Evolutionary conservation across 92 coral and sea anemone genomes (phyloP).

Genomic region (Parazoanthus darwini): DNA sequence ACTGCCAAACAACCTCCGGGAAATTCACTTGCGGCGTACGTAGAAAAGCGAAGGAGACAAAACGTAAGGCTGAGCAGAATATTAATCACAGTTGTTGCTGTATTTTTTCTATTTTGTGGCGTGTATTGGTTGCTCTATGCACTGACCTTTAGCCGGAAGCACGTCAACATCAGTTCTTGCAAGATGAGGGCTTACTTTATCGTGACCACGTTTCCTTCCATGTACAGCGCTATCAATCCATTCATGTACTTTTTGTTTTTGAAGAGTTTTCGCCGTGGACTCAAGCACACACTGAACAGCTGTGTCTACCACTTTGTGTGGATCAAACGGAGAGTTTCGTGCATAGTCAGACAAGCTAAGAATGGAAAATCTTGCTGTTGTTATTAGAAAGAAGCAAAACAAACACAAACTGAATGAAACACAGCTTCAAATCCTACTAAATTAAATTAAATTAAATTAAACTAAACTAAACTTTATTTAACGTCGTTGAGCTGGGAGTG

Average conservation of each 20-base stretch:
- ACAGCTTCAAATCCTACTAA: too few relatives aligned
- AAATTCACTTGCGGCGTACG: background rate
- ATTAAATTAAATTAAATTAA: too few relatives aligned
- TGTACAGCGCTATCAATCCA: slow-evolving; percentile 32
- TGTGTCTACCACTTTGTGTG: background rate
- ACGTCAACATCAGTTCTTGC: slow-evolving; percentile 2
- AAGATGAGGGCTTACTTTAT: background rate
- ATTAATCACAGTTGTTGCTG: background rate
- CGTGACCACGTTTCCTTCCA: background rate
- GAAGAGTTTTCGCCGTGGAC: slow-evolving; percentile 22
- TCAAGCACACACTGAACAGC: background rate
- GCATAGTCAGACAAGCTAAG: background rate
- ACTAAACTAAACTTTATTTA: too few relatives aligned
- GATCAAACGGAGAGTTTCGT: background rate
- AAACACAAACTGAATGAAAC: too few relatives aligned
- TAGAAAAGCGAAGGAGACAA: slow-evolving; percentile 21
- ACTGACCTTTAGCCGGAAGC: slow-evolving; percentile 12
- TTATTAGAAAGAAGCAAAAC: too few relatives aligned
- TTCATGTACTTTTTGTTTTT: slow-evolving; percentile 24
- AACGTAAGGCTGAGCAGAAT: slow-evolving; percentile 25
- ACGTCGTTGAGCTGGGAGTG: too few relatives aligned
- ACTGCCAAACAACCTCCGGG: background rate
- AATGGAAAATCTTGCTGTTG: background rate
- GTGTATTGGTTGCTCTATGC: slow-evolving; percentile 16
- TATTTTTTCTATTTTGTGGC: slow-evolving; percentile 30